Evolutionary conservation across 2,797 vertebrate species (phyloP).

Genomic region (Melanotaenia trifasciata): DNA sequence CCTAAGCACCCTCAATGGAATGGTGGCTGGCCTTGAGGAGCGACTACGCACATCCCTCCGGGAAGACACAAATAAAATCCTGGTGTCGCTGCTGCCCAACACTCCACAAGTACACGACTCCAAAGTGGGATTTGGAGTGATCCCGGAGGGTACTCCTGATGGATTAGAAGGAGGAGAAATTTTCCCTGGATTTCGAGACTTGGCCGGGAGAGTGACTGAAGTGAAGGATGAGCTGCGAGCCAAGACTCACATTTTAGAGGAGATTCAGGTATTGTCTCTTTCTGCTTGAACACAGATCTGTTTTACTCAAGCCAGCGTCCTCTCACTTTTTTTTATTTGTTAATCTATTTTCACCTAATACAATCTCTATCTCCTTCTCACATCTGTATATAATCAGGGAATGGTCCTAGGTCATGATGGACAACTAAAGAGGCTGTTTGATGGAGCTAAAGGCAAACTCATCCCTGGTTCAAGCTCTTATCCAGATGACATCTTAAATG

Average conservation of each 20-base stretch:
- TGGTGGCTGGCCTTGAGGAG: constrained; percentile 88
- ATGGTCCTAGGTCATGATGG: constrained; percentile 94
- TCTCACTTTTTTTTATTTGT: neutral
- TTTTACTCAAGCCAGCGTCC: neutral
- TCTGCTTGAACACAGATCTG: neutral
- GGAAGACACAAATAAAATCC: constrained; percentile 89
- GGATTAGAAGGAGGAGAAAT: constrained; percentile 81
- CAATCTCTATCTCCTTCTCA: neutral
- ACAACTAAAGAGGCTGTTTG: constrained; percentile 90
- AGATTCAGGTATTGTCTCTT: constrained; percentile 78
- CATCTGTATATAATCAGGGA: constrained; percentile 68
- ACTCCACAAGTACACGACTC: constrained; percentile 78
- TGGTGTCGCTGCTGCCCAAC: constrained; percentile 84
- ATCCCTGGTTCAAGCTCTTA: constrained; percentile 80
- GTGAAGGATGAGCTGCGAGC: constrained; percentile 90
- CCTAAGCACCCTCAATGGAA: constrained; percentile 86
- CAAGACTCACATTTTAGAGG: constrained; percentile 90
- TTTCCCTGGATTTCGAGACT: constrained; percentile 85
- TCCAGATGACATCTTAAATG: constrained; percentile 88
- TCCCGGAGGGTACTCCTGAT: constrained; percentile 87
- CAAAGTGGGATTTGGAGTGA: constrained; percentile 86
- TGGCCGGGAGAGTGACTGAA: constrained; percentile 90
- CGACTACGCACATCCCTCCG: constrained; percentile 87
- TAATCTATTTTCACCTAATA: neutral
- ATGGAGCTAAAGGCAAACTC: constrained; percentile 79